Conservation (phyloP, 2,888 invertebrate genomes). For the Ashinkailepas kermadecensis region DNA sequence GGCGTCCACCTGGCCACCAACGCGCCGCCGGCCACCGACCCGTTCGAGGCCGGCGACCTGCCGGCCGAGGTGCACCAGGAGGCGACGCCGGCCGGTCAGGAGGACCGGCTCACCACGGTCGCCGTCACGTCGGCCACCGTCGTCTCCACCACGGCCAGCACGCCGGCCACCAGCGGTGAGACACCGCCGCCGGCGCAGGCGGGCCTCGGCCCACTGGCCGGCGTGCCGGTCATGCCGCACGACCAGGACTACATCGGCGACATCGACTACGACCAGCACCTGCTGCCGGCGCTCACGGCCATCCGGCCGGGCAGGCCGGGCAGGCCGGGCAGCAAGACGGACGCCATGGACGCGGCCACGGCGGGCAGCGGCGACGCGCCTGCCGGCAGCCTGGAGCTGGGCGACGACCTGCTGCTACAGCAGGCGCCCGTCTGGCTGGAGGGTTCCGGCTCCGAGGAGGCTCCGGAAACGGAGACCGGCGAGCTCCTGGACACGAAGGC, state of each 20-base stretch:
- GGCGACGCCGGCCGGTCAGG: background rate
- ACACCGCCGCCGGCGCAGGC: constrained; percentile 28
- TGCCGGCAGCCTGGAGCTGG: background rate
- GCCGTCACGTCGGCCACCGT: constrained; percentile 26
- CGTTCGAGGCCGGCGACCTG: constrained; percentile 14
- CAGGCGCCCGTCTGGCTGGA: constrained; percentile 23
- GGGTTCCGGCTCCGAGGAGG: constrained; percentile 32
- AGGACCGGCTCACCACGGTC: constrained; percentile 8
- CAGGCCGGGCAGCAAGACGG: constrained; percentile 16
- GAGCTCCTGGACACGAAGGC: no score
- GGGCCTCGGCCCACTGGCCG: constrained; percentile 30
- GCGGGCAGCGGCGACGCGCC: constrained; percentile 23
- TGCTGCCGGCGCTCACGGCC: constrained; percentile 2
- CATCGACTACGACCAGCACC: constrained; percentile 30
- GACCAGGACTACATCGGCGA: constrained; percentile 33
- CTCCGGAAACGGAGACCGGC: constrained; percentile 24
- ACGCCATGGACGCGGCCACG: constrained; percentile 24
- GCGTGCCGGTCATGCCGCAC: constrained; percentile 31
- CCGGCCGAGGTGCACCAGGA: background rate
- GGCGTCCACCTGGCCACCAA: background rate
- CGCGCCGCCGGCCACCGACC: background rate
- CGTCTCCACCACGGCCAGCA: constrained; percentile 23
- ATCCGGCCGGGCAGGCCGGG: constrained; percentile 15
- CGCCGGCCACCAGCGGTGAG: constrained; percentile 33
- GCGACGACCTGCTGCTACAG: constrained; percentile 32